Conservation (phyloP, 2,797 vertebrate species). For the Acanthiza pusilla region DNA sequence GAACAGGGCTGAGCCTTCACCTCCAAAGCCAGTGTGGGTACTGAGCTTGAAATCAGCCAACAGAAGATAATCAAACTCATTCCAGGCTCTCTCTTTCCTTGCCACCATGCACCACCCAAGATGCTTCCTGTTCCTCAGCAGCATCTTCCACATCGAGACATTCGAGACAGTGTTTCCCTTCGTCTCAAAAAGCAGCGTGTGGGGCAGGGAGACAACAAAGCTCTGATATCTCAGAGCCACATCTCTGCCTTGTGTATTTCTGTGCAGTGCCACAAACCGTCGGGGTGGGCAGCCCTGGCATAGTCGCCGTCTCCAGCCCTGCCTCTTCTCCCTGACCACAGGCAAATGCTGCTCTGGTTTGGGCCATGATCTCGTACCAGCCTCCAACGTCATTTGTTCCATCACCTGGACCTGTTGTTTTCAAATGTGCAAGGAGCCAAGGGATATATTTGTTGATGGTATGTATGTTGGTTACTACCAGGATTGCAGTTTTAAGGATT, state of each 20-base stretch:
- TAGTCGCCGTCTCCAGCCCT: not conserved
- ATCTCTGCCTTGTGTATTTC: not conserved
- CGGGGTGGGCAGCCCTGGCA: not conserved
- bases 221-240: not conserved
- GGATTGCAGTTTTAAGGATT: conserved; percentile 81
- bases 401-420: conserved; percentile 33
- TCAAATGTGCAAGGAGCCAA: not conserved
- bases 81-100: not conserved
- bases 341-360: not conserved
- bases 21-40: not conserved
- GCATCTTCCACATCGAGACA: not conserved
- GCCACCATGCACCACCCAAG: not conserved
- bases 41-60: not conserved
- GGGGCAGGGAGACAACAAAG: not conserved
- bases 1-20: not conserved
- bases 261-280: not conserved
- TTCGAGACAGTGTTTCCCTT: not conserved
- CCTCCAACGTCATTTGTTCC: conserved; percentile 22
- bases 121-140: not conserved
- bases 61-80: not conserved
- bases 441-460: conserved; percentile 47
- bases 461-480: conserved; percentile 76
- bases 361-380: not conserved
- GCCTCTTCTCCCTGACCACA: not conserved
- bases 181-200: not conserved